Base-by-base conservation (phyloP, 2,888 invertebrate genomes). In the Troides oblongomaculatus region DNA sequence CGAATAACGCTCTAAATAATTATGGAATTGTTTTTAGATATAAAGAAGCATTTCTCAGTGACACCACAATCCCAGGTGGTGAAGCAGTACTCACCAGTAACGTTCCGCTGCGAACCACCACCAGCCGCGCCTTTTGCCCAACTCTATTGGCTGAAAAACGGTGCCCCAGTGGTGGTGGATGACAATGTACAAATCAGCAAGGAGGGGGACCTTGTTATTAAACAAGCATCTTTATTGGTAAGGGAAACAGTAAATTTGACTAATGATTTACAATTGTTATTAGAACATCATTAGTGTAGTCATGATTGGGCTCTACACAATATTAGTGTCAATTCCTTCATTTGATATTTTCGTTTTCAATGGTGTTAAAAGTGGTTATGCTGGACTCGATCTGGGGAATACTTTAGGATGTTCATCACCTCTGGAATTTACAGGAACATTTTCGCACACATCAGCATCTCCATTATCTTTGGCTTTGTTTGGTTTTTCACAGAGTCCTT, bases 31-130 rank as follows among this genome's bases (percentile, higher is more conserved):
- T 69, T 68, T 64, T 3, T 79, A 98, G 98, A 96, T 90, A 94
- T 99, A 88, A 96, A 96, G 90, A 98, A 97, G 89, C 96, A 97
- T 84, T 99, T 99, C 93, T 95, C 96, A 77, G 94, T 96, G 73
- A 95, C 97, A n/a, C 98, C 99, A 10, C 95, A 97, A 78, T 96
- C 97, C 1, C 94, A 96, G 73, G 93, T 95, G 64, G 97, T 97
- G 53, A 97, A 97, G 85, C 94, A 97, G 74, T 96, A 97, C 76
- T 95, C 96, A n/a, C 95, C 97, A 72, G 96, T 96, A 62, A 97
- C 97, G 80, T 94, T 99, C 75, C 95, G 96, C 61, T 99, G 99
- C 85, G 95, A 97, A 75, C 96, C 98, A 7, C 99, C 99, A 0
- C 95, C 94, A 46, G 98, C 98, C 8, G 95, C 96, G 68, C 99